Conservation (phyloP, 2,888 invertebrate genomes). For the Darwinula stevensoni region DNA sequence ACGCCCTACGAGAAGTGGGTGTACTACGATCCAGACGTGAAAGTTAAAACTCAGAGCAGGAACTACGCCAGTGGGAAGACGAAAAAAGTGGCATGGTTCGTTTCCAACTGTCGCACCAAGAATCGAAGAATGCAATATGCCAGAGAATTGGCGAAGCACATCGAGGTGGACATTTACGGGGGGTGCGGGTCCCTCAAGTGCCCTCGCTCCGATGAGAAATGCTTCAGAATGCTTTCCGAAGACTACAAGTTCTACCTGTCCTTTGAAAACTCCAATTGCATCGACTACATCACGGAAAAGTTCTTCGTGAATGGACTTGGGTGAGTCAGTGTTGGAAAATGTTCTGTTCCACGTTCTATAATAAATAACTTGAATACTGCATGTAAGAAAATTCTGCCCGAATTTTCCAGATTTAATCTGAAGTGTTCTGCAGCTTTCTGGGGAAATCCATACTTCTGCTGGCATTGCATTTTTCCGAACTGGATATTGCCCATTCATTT, state of each 20-base stretch:
- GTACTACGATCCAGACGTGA: conserved; percentile 40
- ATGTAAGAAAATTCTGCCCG: too few species aligned
- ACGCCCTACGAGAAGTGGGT: conserved; percentile 87
- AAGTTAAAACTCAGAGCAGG: conserved; percentile 25
- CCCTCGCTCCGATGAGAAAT: conserved; percentile 41
- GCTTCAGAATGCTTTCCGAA: conserved; percentile 60
- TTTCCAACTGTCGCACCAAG: conserved; percentile 79
- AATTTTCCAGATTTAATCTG: too few species aligned
- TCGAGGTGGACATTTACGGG: conserved; percentile 70
- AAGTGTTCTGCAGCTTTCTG: too few species aligned
- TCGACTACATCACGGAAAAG: conserved; percentile 85
- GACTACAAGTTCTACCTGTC: conserved; percentile 92
- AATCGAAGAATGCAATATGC: conserved; percentile 70
- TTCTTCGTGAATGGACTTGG: conserved; percentile 79
- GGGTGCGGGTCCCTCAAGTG: conserved; percentile 51
- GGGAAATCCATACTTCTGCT: too few species aligned
- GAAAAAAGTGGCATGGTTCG: conserved; percentile 87
- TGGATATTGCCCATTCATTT: too few species aligned
- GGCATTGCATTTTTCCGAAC: too few species aligned
- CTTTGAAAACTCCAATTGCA: conserved; percentile 88
- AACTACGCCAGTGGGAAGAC: conserved; percentile 77
- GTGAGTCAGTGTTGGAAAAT: too few species aligned
- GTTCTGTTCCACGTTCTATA: too few species aligned
- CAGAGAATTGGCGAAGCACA: conserved; percentile 48
- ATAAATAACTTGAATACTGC: too few species aligned